Percentiles rank a stretch among this genome's conserved stretches.
Evolutionary conservation across 2,888 invertebrate species (phyloP).

Genomic region (Phorcus lineatus): DNA sequence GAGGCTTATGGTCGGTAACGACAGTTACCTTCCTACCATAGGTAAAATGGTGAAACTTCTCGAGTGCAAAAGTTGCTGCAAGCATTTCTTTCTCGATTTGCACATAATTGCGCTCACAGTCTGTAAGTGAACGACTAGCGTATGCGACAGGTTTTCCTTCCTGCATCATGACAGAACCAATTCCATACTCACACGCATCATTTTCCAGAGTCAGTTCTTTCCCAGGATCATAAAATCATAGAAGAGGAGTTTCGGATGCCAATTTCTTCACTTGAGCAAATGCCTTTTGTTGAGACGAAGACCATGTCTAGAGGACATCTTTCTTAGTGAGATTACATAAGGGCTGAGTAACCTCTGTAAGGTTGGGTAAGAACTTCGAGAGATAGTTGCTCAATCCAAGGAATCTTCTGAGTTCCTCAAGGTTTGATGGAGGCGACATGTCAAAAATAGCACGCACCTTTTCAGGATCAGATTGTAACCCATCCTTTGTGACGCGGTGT

Average conservation of each 20-base stretch:
- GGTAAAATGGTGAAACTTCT: too few relatives aligned
- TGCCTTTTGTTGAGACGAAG: too few relatives aligned
- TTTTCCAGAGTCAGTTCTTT: conserved; percentile 36
- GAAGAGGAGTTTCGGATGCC: conserved; percentile 38
- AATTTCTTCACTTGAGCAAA: conserved; percentile 39
- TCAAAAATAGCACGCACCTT: conserved; percentile 40
- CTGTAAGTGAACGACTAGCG: conserved; percentile 37
- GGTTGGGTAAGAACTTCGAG: conserved; percentile 35
- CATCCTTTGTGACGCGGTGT: conserved; percentile 35
- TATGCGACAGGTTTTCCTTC: conserved; percentile 40
- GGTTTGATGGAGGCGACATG: conserved; percentile 32
- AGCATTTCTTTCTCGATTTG: conserved; percentile 49
- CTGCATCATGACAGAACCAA: conserved; percentile 46
- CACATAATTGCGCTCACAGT: conserved; percentile 40
- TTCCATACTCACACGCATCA: conserved; percentile 48
- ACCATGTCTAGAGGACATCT: too few relatives aligned
- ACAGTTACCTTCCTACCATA: too few relatives aligned
- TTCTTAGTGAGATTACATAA: conserved; percentile 38
- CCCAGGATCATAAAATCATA: conserved; percentile 38
- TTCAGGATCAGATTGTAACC: conserved; percentile 39
- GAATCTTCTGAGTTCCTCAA: conserved; percentile 38
- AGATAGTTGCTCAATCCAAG: conserved; percentile 46
- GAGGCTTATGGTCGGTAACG: too few relatives aligned
- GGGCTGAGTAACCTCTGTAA: conserved; percentile 31
- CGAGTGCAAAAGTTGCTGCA: too few relatives aligned